Evolutionary conservation across 2,888 invertebrate genomes (phyloP), one percentile per base, ranked within the genome.

Genomic region (Drosophila greeni): DNA sequence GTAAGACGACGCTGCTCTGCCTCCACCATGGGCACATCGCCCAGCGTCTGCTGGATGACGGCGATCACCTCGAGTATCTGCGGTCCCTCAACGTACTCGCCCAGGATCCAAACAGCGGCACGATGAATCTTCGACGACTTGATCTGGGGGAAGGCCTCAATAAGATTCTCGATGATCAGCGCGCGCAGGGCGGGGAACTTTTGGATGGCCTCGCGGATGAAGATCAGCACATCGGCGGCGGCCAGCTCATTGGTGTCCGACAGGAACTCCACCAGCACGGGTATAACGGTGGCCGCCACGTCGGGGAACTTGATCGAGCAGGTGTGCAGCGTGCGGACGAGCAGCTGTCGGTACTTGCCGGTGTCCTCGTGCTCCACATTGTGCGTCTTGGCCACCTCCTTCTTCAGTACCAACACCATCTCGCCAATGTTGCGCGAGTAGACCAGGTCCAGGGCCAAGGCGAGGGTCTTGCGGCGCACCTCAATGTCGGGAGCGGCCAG

Each of bases 241-340:
- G 98, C 98, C 56, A 94, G 90, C 88, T 97, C 96, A 87, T 95
- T 94, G 58, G 93, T 95, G 86, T 97, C 97, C 0, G 95, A 94
- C 31, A 99, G 90, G 90, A 99, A 95, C 88, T 99, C 98, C 82
- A 97, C 93, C 76, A 99, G 89, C 45, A 98, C 97, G 20, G 99
- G 99, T 74, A 98, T 97, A 52, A 99, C 97, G 65, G 94, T 93
- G 53, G 93, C 93, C 11, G 98, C 97, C 57, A 98, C 97, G 88
- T 98, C 98, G 0, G 98, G 97, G 90, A 97, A 97, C 90, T 97
- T 97, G 79, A 98, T 94, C 56, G 96, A 96, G 85, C 97, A 97
- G 36, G 94, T 92, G 89, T 99, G 99, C 75, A 99, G 89, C 0
- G 99, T 99, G 60, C 97, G 92, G 42, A 99, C 99, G 34, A 99